Evolutionary conservation across 2,888 invertebrate genomes (phyloP), one percentile per base, ranked within the genome.

Genomic region (Netelia virgata): DNA sequence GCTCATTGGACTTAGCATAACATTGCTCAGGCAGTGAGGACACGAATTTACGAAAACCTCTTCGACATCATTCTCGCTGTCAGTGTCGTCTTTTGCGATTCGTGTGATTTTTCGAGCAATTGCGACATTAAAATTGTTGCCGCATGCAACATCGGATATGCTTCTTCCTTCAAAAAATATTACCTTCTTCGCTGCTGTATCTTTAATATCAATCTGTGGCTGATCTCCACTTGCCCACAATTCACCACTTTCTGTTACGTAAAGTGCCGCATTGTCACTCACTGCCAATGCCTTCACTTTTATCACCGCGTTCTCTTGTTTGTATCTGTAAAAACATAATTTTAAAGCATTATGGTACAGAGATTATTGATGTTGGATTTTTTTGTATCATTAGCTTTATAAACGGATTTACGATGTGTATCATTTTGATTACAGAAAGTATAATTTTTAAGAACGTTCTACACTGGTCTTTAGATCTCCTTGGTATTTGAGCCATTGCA

Each of bases 81-180:
- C 94, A 0, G 92, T 91, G 75, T 94, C 93, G 91, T 94, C 95
- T 81, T 92, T 92, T 79, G 88, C 87, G 81, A 91, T 91, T 87
- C 93, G 94, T 11, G 95, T 95, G 92, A 95, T 94, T 92, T 96
- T 96, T 85, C 95, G 95, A n/a, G 96, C 95, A 89, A 97, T 95
- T 69, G 96, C 96, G 90, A 96, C 96, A 91, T 96, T 97, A 95
- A 96, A 98, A 90, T 97, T 96, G 82, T 95, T 95, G 6, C 98
- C 98, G 79, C 97, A 96, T 9, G 96, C 96, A 63, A 97, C 95
- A 91, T 96, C 95, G 70, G 96, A 95, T 23, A 97, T 95, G 83
- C 95, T 95, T 88, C 96, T 94, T 8, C 96, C 96, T 89, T 96
- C 95, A 89, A 97, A 96, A 93, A 96, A 96, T 85, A 94, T 94